A percentile compares a stretch with the other conserved stretches of the same genome.
Conservation (phyloP, 2,888 invertebrate genomes). For the Drosophila subquinaria region DNA sequence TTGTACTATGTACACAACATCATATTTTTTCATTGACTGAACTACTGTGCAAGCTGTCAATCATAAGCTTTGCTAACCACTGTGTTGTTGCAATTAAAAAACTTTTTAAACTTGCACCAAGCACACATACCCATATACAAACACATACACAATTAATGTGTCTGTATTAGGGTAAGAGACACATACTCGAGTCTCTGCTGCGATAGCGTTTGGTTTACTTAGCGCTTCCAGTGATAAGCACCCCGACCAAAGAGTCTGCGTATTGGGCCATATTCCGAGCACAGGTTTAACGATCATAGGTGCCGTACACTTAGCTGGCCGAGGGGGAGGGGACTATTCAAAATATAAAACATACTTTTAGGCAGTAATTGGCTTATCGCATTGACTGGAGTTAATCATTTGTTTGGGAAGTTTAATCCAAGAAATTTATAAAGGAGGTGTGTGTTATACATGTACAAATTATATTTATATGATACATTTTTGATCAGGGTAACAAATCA, state of each 20-base stretch:
- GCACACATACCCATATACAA: slow-evolving; percentile 1
- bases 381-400: background rate
- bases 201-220: slow-evolving; percentile 61
- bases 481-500: too few relatives aligned
- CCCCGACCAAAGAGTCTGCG: slow-evolving; percentile 50
- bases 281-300: slow-evolving; percentile 29
- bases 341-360: slow-evolving; percentile 65
- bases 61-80: background rate
- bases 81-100: slow-evolving; percentile 49
- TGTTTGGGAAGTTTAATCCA: background rate
- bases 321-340: background rate
- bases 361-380: slow-evolving; percentile 32
- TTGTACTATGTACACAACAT: background rate
- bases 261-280: slow-evolving; percentile 60
- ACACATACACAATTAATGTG: background rate
- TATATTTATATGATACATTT: too few relatives aligned
- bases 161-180: slow-evolving; percentile 19
- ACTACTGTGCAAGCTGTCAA: slow-evolving; percentile 14
- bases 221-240: slow-evolving; percentile 67
- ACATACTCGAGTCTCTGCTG: slow-evolving; percentile 1
- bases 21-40: background rate
- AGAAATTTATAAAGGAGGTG: background rate
- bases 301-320: background rate
- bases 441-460: too few relatives aligned
- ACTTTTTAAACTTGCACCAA: slow-evolving; percentile 21